These are phyloP conservation scores for Phymanthus crucifer DNA, from an alignment of 92 coral and sea anemone genomes.

Conservation along the genomic window DNA sequence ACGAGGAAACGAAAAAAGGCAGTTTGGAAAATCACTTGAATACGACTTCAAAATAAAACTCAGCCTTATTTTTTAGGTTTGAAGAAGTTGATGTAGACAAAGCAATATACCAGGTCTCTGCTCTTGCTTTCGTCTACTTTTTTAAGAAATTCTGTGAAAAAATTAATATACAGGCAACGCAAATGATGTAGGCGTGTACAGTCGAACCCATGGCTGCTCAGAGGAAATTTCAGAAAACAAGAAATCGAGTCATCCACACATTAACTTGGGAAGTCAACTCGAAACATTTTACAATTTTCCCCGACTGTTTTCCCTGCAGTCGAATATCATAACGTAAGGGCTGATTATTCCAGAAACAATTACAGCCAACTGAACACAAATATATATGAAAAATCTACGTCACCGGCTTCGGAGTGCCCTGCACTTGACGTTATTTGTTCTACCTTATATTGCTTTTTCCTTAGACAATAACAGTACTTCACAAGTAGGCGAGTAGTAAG, in stretches of 20 bases:
- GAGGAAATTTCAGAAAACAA: background rate
- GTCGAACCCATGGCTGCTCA: background rate
- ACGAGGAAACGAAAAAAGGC: too few species aligned
- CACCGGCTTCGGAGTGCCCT: background rate
- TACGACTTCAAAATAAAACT: too few species aligned
- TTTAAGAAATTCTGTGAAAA: too few species aligned
- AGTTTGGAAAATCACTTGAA: too few species aligned
- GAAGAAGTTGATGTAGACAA: too few species aligned
- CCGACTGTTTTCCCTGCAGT: background rate
- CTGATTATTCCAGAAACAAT: background rate
- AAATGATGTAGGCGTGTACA: too few species aligned
- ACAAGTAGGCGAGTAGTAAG: background rate
- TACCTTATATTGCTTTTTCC: background rate
- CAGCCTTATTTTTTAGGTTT: too few species aligned
- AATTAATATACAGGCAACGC: too few species aligned
- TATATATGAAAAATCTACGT: constrained; percentile 6
- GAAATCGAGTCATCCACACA: background rate
- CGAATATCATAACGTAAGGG: background rate
- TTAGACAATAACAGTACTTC: constrained; percentile 5
- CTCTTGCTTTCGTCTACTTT: too few species aligned
- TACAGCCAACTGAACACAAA: background rate
- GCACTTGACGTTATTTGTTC: constrained; percentile 3
- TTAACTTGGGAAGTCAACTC: background rate
- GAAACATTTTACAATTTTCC: background rate
- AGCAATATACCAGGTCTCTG: too few species aligned